phyloP scores from a whole-genome alignment of 2,113 vertebrate species.

The Catagonus wagneri region DNA sequence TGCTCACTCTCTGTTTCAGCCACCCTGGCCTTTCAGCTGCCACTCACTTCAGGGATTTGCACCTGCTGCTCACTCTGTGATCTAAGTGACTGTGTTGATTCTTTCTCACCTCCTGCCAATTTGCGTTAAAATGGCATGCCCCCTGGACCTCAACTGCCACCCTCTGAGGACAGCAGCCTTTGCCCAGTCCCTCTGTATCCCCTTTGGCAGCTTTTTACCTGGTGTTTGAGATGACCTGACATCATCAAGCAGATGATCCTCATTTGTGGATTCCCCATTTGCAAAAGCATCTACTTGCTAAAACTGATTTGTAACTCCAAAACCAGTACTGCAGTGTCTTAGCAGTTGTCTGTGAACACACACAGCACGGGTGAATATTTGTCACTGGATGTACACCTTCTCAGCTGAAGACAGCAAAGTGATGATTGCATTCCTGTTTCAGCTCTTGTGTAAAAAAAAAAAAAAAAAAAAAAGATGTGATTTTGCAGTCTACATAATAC shows the following conservation, averaged over 20 bases:
- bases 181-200: not conserved
- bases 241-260: not conserved
- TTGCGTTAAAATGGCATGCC: not conserved
- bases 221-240: not conserved
- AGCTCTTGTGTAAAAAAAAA: not conserved
- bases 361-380: fast-evolving
- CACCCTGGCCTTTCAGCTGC: not conserved
- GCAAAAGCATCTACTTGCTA: not conserved
- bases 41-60: not conserved
- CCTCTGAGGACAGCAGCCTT: not conserved
- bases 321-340: not conserved
- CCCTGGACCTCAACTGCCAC: not conserved
- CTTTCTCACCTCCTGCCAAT: not conserved
- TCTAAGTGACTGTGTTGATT: not conserved
- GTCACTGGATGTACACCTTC: fast-evolving
- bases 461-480: fast-evolving
- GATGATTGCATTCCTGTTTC: not conserved
- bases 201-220: not conserved
- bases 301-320: not conserved
- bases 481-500: not conserved
- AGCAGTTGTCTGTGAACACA: not conserved
- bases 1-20: not conserved
- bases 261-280: not conserved
- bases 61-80: not conserved
- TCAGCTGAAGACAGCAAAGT: not conserved